A percentile compares a stretch with the other conserved stretches of the same genome.
Evolutionary conservation across 2,797 vertebrate species (phyloP).

Genomic region (Intellagama lesueurii): DNA sequence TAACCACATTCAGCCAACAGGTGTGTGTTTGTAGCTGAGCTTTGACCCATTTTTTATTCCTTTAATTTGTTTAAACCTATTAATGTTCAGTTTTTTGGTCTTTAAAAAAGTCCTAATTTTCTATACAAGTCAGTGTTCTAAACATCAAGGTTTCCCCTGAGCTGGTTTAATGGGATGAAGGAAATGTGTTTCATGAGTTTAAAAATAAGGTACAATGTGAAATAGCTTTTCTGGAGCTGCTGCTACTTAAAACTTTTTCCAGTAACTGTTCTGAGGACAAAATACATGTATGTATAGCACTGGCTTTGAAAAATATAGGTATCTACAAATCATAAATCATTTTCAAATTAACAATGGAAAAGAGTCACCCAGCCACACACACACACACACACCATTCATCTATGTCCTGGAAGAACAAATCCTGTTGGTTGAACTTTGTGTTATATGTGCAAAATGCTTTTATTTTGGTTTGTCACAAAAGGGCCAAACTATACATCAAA

Average conservation of each 20-base stretch:
- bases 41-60: not conserved
- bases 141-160: not conserved
- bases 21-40: not conserved
- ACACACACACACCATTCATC: not conserved
- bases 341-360: not conserved
- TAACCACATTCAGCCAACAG: slow-evolving; percentile 1
- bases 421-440: not conserved
- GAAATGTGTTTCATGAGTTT: not conserved
- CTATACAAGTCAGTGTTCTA: not conserved
- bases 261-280: not conserved
- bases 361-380: too few species aligned
- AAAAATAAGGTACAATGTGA: not conserved
- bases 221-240: not conserved
- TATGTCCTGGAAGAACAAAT: not conserved
- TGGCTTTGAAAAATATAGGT: not conserved
- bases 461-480: not conserved
- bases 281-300: not conserved
- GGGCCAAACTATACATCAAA: too few species aligned
- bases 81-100: not conserved
- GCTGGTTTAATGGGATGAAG: not conserved
- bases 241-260: not conserved
- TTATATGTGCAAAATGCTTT: not conserved
- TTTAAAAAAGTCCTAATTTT: slow-evolving; percentile 1
- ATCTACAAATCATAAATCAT: not conserved
- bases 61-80: not conserved